Evolutionary conservation across 1,140 invertebrate species (phyloP).

Genomic region (Laupala kohalensis): DNA sequence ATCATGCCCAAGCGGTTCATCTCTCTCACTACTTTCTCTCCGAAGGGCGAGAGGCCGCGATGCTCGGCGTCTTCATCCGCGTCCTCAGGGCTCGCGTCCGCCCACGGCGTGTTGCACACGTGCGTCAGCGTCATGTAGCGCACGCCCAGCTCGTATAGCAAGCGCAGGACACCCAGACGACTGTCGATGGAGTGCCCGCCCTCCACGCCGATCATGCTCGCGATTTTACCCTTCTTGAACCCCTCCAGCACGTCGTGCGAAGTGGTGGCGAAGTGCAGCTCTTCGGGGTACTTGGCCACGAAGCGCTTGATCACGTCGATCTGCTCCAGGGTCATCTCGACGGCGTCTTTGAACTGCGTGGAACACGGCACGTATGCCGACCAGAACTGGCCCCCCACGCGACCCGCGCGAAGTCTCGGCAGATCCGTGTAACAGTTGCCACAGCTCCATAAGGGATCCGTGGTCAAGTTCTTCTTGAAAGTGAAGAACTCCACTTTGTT

Average conservation of each 20-base stretch:
- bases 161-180: slow-evolving; percentile 47
- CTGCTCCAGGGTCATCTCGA: slow-evolving; percentile 60
- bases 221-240: slow-evolving; percentile 60
- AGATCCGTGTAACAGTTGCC: slow-evolving; percentile 38
- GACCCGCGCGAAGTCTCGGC: slow-evolving; percentile 35
- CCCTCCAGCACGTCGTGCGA: slow-evolving; percentile 44
- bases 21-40: slow-evolving; percentile 62
- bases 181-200: slow-evolving; percentile 60
- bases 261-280: slow-evolving; percentile 31
- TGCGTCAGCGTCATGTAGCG: slow-evolving; percentile 68
- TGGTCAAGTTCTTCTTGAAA: slow-evolving; percentile 15
- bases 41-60: slow-evolving; percentile 31
- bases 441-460: slow-evolving; percentile 6
- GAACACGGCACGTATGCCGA: slow-evolving; percentile 46
- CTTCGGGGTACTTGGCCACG: slow-evolving; percentile 30
- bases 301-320: slow-evolving; percentile 61
- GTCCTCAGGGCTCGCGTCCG: slow-evolving; percentile 24
- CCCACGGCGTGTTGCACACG: slow-evolving; percentile 63
- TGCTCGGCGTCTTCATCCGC: slow-evolving; percentile 17
- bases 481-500: slow-evolving; percentile 25
- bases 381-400: slow-evolving; percentile 54
- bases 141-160: slow-evolving; percentile 52
- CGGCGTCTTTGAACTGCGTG: slow-evolving; percentile 53
- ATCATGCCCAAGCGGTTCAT: slow-evolving; percentile 83
- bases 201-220: slow-evolving; percentile 72